These are phyloP conservation scores for Linnaemya vulpina DNA, from an alignment of 2,888 invertebrate genomes.

Conservation along the genomic window DNA sequence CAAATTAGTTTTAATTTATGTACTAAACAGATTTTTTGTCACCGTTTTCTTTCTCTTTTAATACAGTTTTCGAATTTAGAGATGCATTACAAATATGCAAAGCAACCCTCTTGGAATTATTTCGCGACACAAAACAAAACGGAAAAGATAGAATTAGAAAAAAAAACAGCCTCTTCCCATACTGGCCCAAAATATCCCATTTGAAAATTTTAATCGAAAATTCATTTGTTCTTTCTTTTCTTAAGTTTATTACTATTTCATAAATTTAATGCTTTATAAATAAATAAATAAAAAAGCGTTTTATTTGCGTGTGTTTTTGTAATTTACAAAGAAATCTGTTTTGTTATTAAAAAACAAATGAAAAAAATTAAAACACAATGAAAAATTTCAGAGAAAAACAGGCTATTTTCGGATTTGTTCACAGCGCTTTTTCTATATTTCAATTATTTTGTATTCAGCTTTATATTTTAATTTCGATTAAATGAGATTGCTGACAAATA, in stretches of 20 bases:
- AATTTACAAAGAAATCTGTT: constrained; percentile 30
- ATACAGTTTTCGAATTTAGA: too few relatives aligned
- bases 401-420: constrained; percentile 46
- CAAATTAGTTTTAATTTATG: too few relatives aligned
- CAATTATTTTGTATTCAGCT: constrained; percentile 18
- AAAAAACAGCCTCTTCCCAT: background rate
- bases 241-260: constrained; percentile 32
- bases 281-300: constrained; percentile 49
- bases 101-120: too few relatives aligned
- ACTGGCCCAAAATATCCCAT: background rate
- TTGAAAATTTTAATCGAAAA: constrained; percentile 12
- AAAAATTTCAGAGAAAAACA: constrained; percentile 12
- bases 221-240: constrained; percentile 14
- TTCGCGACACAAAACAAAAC: too few relatives aligned
- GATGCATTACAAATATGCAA: too few relatives aligned
- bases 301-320: constrained; percentile 22
- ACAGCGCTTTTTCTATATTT: constrained; percentile 41
- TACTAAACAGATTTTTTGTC: too few relatives aligned
- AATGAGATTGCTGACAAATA: constrained; percentile 28
- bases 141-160: background rate
- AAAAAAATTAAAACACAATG: background rate
- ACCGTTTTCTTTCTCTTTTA: too few relatives aligned
- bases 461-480: background rate
- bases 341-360: constrained; percentile 5
- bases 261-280: constrained; percentile 33